Evolutionary conservation across 2,797 vertebrate genomes (phyloP).

Genomic region (Myoxocephalus aenaeus): DNA sequence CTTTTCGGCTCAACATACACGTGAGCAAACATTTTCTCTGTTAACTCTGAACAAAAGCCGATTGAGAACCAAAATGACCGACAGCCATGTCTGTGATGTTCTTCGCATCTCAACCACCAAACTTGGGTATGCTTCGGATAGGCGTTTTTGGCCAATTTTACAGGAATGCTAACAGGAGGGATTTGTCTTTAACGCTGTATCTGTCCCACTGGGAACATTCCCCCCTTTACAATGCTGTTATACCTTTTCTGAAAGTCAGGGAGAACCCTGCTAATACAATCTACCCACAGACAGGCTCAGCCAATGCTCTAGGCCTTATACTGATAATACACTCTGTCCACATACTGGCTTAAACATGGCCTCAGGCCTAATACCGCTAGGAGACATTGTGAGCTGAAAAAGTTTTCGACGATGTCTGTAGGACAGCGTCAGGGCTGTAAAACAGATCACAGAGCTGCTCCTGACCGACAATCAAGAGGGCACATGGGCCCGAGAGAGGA

Average conservation of each 20-base stretch:
- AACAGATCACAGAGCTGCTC: constrained; percentile 52
- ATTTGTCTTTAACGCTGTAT: constrained; percentile 18
- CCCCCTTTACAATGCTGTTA: constrained; percentile 56
- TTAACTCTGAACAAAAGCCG: too few species aligned
- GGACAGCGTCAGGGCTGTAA: constrained; percentile 49
- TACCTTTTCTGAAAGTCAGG: constrained; percentile 60
- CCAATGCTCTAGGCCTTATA: constrained; percentile 62
- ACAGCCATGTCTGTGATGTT: too few species aligned
- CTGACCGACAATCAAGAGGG: constrained; percentile 42
- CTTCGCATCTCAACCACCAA: too few species aligned
- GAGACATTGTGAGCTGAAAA: constrained; percentile 65
- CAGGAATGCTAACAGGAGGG: not conserved
- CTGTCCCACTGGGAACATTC: constrained; percentile 36
- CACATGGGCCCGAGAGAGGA: constrained; percentile 23
- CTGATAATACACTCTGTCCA: constrained; percentile 74
- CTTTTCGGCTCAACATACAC: too few species aligned
- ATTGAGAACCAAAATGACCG: too few species aligned
- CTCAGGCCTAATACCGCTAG: constrained; percentile 66
- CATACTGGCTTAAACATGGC: constrained; percentile 73
- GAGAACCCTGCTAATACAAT: constrained; percentile 63
- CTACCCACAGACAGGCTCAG: constrained; percentile 65
- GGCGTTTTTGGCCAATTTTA: too few species aligned
- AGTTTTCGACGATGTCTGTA: constrained; percentile 52
- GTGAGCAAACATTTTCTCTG: too few species aligned
- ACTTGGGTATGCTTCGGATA: too few species aligned